Base-by-base conservation (phyloP, 1,140 invertebrate species). In the Drosophila grimshawi region DNA sequence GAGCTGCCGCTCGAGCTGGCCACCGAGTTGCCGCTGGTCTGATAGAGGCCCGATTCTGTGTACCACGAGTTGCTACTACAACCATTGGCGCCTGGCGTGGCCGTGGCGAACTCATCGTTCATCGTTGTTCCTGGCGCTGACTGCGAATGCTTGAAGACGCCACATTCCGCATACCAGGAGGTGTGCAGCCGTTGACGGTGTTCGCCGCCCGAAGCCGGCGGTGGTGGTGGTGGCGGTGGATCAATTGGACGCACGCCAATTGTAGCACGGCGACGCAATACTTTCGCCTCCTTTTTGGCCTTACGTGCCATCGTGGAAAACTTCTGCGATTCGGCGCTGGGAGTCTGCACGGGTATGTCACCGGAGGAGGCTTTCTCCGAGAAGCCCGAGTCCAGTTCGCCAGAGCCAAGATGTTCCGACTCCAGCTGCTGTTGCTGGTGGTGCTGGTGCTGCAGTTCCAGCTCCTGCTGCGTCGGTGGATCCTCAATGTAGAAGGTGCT, bases 401-500 rank as follows among this genome's bases (percentile, higher is more conserved):
- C 94, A 2, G 93, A 93, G 2, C 81, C 81, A 3, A 63, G 64
- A 1, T 68, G 74, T 43, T 81, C 46, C 8, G 65, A 60, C 8
- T 72, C 27, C 10, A 43, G 49, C 35, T 78, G 48, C 46, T 59
- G 41, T 2, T 63, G 73, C 53, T 19, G 19, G 19, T 19, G 19
- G 19, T 19, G 19, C 19, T 19, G 19, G 19, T 86, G 35, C 29
- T 70, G 52, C 7, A 11, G 66, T 5, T 56, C 8, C 6, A 55
- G 61, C 33, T 78, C 10, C 33, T 43, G 32, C 33, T 60, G 48
- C 37, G 51, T 6, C 0, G 41, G 74, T 2, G 94, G 93, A 59
- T 95, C 94, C 56, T 94, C 94, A 53, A 95, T 89, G 83, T 95
- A 95, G 83, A 95, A 95, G 2, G 94, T 95, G 48, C 95, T 95